A percentile compares a stretch with the other conserved stretches of the same genome.
phyloP scores from a whole-genome alignment of 2,888 invertebrate species.

The Oscheius sp. region DNA sequence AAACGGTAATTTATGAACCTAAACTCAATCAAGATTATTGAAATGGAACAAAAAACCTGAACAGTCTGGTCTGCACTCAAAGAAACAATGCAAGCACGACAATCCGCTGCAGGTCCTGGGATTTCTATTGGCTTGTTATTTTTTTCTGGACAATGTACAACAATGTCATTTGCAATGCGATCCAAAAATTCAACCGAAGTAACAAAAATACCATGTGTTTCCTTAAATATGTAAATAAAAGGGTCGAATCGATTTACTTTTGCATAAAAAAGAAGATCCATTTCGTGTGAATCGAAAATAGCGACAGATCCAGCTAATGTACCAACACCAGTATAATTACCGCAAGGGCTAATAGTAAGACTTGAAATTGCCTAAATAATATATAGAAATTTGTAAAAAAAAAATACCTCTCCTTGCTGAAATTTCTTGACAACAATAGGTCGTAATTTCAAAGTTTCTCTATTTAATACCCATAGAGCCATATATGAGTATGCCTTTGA shows the following conservation, averaged over 20 bases:
- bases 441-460: constrained; percentile 36
- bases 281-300: constrained; percentile 51
- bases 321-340: constrained; percentile 83
- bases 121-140: constrained; percentile 7
- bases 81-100: constrained; percentile 57
- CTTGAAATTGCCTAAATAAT: constrained; percentile 61
- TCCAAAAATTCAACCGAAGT: constrained; percentile 90
- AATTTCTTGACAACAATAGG: constrained; percentile 39
- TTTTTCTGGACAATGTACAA: background rate
- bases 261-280: constrained; percentile 35
- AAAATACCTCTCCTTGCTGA: constrained; percentile 38
- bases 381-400: background rate
- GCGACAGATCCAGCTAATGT: constrained; percentile 71
- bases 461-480: constrained; percentile 54
- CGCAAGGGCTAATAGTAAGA: constrained; percentile 79
- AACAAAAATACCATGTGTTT: constrained; percentile 89
- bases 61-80: constrained; percentile 67
- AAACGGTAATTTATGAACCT: constrained; percentile 48
- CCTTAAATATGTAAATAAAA: constrained; percentile 11
- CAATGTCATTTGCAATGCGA: constrained; percentile 32
- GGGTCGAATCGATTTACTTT: too few relatives aligned
- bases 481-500: constrained; percentile 55
- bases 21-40: background rate
- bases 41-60: constrained; percentile 40
- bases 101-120: constrained; percentile 56